Base-by-base conservation (phyloP, 1,140 invertebrate species). In the Drosophila prosaltans region DNA sequence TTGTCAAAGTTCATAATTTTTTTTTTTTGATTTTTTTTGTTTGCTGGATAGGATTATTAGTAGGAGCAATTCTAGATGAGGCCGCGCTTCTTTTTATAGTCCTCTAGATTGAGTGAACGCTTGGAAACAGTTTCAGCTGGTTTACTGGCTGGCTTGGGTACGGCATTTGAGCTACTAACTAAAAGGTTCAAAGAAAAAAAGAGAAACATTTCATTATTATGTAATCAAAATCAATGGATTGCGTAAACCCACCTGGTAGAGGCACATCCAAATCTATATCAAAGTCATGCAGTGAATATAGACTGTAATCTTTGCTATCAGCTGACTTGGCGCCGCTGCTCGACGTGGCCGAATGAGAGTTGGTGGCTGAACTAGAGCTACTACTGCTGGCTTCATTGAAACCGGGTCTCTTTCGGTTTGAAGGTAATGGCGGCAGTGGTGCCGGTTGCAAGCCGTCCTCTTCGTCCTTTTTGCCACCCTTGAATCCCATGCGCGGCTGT, bases 1-100 rank as follows among this genome's bases (percentile, higher is more conserved):
- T 59, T 59, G 57, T 59, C 57, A 59, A 59, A 59, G 45, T 51
- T 51, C 9, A 7, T 51, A 51, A 51, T 51, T 40, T 51, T 51
- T 51, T 36, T 36, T 36, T 36, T 36, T 5, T 36, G 2, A 16
- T 51, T 40, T 51, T 51, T n/a, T 51, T 65, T 68, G 55, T 72
- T 48, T 41, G 60, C 41, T 30, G 11, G 40, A 36, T 32, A 26
- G 45, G 16, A 24, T 51, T 48, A 30, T 3, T 36, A 36, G 6
- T 36, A 45, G 64, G 11, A 67, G 62, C 73, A 51, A 51, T 51
- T 26, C 73, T 95, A 98, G 93, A 99, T 99, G 58, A 99, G 95
- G 62, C 98, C 98, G 74, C 98, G 95, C 91, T 98, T 97, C 93
- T 98, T 98, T 93, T 99, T 99, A 92, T 99, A 99, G 91, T 98